Base-by-base conservation (phyloP, 2,797 vertebrate genomes). In the Pygocentrus nattereri region DNA sequence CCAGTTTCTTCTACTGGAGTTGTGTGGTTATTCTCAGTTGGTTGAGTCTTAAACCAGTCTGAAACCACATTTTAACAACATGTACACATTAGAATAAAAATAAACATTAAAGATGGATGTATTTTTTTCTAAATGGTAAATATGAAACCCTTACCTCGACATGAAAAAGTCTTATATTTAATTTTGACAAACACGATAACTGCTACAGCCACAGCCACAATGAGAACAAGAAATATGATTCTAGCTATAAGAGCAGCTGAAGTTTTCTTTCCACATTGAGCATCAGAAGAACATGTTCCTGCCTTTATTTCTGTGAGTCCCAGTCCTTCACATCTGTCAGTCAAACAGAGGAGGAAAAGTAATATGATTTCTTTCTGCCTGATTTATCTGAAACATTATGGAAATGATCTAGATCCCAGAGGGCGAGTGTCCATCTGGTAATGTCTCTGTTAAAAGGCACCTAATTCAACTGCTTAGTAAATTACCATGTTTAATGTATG, bases 221-320 rank as follows among this genome's bases (percentile, higher is more conserved):
- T 19, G 12, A n/a, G 12, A 6, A 71, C 31, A 34, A 4, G 0
- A 49, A 41, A 3, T 52, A 21, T 15, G 21, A 73, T 16, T 74
- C 61, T 78, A 64, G 11, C 56, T 64, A 59, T 44, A 3, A 80
- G 0, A 65, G 2, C 25, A 50, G 54, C 31, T 34, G 73, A 11
- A 70, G 1, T 4, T 21, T 5, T 34, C 31, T 7, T 13, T 15
- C 34, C 50, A 76, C 90, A 90, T 73, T 84, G 71, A 73, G 70
- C 68, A 86, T 91, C 88, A 56, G 78, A n/a, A 64, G 62, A 78
- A 4, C 1, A 1, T 47, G 54, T 88, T 87, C 89, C 89, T 75
- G 78, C 16, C 84, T 5, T 85, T 38, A 69, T 62, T 81, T 76
- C 75, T 16, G 10, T 15, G 68, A 62, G 61, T 31, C 27, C 61